Percentiles rank a stretch among this genome's conserved stretches.
Evolutionary conservation across 1,140 invertebrate species (phyloP).

Genomic region (Nasonia vitripennis): DNA sequence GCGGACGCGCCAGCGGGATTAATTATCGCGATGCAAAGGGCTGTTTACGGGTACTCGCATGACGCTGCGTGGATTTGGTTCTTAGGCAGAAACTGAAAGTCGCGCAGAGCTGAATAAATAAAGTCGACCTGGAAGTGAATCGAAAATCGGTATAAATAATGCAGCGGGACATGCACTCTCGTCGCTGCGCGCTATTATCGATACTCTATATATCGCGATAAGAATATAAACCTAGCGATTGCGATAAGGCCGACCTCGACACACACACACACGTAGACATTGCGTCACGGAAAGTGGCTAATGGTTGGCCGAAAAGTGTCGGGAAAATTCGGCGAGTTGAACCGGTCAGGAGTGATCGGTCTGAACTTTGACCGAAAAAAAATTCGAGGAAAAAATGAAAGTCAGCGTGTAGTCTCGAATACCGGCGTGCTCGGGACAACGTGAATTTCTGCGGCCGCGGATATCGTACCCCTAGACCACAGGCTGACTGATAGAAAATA

Average conservation of each 20-base stretch:
- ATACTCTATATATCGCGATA: conserved; percentile 9
- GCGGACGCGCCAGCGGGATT: too few relatives aligned
- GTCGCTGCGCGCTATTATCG: background rate
- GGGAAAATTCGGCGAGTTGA: conserved; percentile 49
- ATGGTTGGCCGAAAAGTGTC: conserved; percentile 57
- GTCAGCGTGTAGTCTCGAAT: conserved; percentile 73
- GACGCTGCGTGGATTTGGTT: too few relatives aligned
- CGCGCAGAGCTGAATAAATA: too few relatives aligned
- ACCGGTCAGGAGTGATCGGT: background rate
- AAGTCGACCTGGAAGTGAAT: too few relatives aligned
- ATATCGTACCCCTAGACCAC: conserved; percentile 71
- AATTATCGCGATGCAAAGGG: background rate
- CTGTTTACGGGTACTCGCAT: too few relatives aligned
- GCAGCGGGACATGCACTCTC: background rate
- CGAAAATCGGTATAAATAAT: too few relatives aligned
- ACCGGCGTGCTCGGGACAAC: conserved; percentile 54
- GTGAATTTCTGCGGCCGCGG: conserved; percentile 54
- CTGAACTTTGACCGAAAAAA: conserved; percentile 69
- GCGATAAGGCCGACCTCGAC: conserved; percentile 27
- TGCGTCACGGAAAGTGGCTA: conserved; percentile 60
- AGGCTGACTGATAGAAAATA: conserved; percentile 68
- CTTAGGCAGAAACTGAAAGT: too few relatives aligned
- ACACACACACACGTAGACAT: background rate
- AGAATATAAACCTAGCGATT: background rate
- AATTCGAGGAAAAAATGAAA: conserved; percentile 70